Percentiles rank a stretch among this genome's conserved stretches.
Evolutionary conservation across 2,113 vertebrate genomes (phyloP).

Genomic region (Mormoops blainvillei): DNA sequence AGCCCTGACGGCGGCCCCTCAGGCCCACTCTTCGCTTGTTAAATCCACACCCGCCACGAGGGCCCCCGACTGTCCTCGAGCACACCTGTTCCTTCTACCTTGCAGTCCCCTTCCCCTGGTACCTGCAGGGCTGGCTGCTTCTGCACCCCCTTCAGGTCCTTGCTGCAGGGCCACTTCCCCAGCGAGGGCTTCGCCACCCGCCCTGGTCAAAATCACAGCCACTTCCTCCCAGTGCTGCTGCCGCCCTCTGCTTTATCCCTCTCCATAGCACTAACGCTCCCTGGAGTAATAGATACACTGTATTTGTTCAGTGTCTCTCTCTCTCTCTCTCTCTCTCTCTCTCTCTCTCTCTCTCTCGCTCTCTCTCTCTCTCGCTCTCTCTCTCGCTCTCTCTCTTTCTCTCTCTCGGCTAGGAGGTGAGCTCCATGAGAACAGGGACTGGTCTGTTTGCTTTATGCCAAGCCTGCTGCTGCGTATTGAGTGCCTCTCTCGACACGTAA

Average conservation of each 20-base stretch:
- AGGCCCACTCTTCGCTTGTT: too few relatives aligned
- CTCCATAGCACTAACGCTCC: accelerated
- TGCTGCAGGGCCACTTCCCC: neutral
- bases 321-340: too few relatives aligned
- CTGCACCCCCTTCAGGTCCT: neutral
- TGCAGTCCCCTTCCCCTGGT: neutral
- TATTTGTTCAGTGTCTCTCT: too few relatives aligned
- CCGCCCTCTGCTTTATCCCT: neutral
- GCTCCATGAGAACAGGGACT: neutral
- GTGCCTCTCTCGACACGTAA: accelerated
- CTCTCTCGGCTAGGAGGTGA: neutral
- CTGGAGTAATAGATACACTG: neutral
- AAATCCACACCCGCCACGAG: neutral
- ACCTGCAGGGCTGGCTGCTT: neutral
- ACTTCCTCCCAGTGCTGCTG: neutral
- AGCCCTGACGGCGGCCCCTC: accelerated
- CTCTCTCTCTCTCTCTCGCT: too few relatives aligned
- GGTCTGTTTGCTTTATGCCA: neutral
- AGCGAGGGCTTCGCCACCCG: neutral
- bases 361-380: too few relatives aligned
- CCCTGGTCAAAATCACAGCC: neutral
- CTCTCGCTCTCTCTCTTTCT: too few relatives aligned
- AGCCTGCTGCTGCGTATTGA: neutral
- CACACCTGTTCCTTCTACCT: neutral
- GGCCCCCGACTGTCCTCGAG: neutral